Conservation (phyloP, 1,140 invertebrate genomes). For the Polypedilum pembai region DNA sequence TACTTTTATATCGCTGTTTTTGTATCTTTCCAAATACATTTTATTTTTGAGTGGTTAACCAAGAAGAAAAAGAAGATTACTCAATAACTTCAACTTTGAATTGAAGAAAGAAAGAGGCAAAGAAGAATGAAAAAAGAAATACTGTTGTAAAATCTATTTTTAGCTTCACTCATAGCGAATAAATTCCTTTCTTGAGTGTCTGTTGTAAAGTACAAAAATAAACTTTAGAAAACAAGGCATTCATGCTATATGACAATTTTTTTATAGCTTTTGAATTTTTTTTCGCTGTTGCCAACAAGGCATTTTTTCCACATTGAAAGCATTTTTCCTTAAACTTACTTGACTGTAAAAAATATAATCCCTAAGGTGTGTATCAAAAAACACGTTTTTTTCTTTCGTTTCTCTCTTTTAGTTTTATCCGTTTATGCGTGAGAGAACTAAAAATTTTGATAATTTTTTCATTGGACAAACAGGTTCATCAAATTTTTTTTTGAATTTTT, state of each 20-base stretch:
- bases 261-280: neutral
- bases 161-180: neutral
- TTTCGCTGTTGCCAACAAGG: neutral
- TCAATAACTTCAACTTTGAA: too few species aligned
- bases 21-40: too few species aligned
- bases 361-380: neutral
- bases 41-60: too few species aligned
- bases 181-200: conserved; percentile 1
- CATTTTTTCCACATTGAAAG: neutral
- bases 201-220: neutral
- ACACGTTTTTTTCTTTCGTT: neutral
- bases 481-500: too few species aligned
- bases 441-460: neutral
- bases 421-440: neutral
- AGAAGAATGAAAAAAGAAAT: conserved; percentile 3
- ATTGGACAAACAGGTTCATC: too few species aligned
- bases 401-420: neutral
- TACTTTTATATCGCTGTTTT: too few species aligned
- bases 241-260: neutral
- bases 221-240: neutral
- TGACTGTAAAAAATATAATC: neutral
- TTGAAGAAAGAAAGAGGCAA: neutral
- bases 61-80: too few species aligned
- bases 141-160: conserved; percentile 12
- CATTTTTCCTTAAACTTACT: neutral